Conservation (phyloP, 2,888 invertebrate genomes). For the Rhamnusium bicolor region DNA sequence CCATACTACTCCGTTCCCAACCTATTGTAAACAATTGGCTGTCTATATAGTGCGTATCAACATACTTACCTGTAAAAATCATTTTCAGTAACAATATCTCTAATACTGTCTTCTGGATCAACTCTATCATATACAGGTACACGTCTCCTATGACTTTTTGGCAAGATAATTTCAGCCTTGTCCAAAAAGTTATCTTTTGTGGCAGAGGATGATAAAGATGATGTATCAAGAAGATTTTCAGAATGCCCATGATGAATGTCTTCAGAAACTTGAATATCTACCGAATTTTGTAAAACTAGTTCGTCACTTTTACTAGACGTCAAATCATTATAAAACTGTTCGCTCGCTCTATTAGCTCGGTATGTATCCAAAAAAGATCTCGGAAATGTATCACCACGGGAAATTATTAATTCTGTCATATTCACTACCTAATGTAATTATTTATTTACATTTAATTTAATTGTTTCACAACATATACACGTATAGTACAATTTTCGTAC, state of each 20-base stretch:
- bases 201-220: constrained; percentile 62
- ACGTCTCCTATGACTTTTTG: constrained; percentile 61
- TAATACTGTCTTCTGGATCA: constrained; percentile 77
- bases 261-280: constrained; percentile 66
- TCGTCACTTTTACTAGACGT: constrained; percentile 74
- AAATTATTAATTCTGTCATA: constrained; percentile 69
- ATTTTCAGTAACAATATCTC: constrained; percentile 77
- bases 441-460: neutral
- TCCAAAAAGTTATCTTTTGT: constrained; percentile 65
- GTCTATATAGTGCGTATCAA: neutral
- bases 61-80: constrained; percentile 75
- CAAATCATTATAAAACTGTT: constrained; percentile 70
- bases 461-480: constrained; percentile 2
- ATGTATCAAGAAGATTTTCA: constrained; percentile 68
- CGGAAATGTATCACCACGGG: constrained; percentile 71
- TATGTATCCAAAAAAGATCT: constrained; percentile 70
- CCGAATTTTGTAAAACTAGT: constrained; percentile 71
- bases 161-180: constrained; percentile 62
- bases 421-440: constrained; percentile 39
- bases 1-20: no score
- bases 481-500: neutral
- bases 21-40: no score
- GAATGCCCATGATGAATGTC: constrained; percentile 72
- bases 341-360: constrained; percentile 64
- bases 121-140: constrained; percentile 72